Evolutionary conservation across 2,113 vertebrate species (phyloP), one percentile per base, ranked within the genome.

Genomic region (Macroglossus sobrinus): DNA sequence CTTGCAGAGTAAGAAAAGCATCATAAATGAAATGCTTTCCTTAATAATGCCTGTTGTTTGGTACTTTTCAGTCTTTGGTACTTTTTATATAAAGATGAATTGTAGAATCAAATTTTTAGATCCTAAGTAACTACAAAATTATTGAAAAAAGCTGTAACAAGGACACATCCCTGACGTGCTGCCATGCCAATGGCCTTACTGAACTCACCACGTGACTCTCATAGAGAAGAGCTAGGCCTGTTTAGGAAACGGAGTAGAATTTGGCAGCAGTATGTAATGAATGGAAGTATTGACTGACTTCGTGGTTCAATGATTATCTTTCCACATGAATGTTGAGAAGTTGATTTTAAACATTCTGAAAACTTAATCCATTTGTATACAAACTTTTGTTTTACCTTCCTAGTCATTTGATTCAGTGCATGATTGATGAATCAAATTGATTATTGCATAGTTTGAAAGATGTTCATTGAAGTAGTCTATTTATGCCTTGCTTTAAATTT

Each of bases 381-480:
- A 87, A 14, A 84, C n/a, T 21, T 72, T 69, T 13, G 47, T 40
- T 88, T 69, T 64, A n/a, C 68, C 97, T 97, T 97, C 97, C 59
- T 98, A 96, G 96, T 97, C 94, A 79, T 96, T 98, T 98, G 96
- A 97, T 94, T 98, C 97, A 96, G 93, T 97, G 98, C 94, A 97
- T 95, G 97, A 74, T 84, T 92, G 74, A 97, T 88, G 38, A 95
- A 94, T 97, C 98, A 97, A 86, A 96, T 75, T 92, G 74, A 96
- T 63, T 86, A 50, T 95, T 92, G 75, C 38, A 84, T 96, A 92
- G 95, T 95, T 91, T 71, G 93, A 96, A 92, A 91, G 90, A 87
- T 92, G 92, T 91, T 81, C 81, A 13, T 68, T 68, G 95, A 86
- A 72, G 55, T 95, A 97, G 89, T 91, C 68, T 97, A 38, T 93